Conservation (phyloP, 2,113 vertebrate species). For the Tonatia bakeri region DNA sequence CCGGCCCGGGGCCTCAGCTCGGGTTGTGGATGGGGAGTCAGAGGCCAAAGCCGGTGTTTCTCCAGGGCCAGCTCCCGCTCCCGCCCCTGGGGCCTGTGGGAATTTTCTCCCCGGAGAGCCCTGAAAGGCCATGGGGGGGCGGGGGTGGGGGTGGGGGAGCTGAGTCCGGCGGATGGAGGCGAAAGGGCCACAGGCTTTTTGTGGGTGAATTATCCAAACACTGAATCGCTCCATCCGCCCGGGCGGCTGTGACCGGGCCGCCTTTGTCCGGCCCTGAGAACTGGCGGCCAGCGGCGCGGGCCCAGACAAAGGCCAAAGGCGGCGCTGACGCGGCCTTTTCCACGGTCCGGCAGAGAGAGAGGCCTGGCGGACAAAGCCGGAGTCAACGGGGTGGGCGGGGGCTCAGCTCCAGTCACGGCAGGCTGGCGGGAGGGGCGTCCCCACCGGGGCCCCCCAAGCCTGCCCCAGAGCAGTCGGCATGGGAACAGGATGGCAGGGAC, state of each 20-base stretch:
- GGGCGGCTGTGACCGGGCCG: background rate
- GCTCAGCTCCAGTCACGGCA: conserved; percentile 14
- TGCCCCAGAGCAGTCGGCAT: background rate
- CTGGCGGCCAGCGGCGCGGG: background rate
- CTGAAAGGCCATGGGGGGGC: background rate
- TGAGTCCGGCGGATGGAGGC: background rate
- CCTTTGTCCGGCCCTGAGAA: conserved; percentile 66
- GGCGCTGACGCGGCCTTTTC: conserved; percentile 68
- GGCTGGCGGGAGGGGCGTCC: background rate
- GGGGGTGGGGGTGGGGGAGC: background rate
- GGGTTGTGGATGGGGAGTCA: background rate
- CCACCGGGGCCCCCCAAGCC: background rate
- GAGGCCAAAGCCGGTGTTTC: background rate
- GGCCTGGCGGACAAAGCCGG: conserved; percentile 49
- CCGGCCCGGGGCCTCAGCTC: background rate
- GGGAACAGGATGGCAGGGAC: background rate
- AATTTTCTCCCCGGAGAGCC: background rate
- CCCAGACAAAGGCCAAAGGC: conserved; percentile 73
- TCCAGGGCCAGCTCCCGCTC: background rate
- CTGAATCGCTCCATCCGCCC: conserved; percentile 31
- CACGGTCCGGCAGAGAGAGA: conserved; percentile 47
- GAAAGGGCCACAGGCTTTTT: conserved; percentile 52
- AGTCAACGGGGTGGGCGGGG: background rate
- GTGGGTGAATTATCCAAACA: conserved; percentile 65
- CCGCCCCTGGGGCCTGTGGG: conserved; percentile 41